phyloP scores from a whole-genome alignment of 2,113 vertebrate species.

The Pristiophorus japonicus region DNA sequence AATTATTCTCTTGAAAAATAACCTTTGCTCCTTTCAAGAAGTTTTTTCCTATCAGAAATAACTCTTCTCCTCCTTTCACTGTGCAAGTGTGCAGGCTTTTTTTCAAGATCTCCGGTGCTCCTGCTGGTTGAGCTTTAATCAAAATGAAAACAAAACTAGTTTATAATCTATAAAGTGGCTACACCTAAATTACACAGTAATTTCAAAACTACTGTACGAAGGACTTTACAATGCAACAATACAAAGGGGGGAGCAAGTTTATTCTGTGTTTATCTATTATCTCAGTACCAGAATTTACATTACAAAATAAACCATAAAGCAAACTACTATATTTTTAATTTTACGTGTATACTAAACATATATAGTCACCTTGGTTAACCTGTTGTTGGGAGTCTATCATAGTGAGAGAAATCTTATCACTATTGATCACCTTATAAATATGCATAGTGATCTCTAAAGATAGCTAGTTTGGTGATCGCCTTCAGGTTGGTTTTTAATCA shows the following conservation, averaged over 20 bases:
- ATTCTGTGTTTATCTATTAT: not conserved
- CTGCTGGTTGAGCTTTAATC: constrained; percentile 84
- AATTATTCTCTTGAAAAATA: constrained; percentile 88
- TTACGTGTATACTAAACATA: not conserved
- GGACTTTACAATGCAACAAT: not conserved
- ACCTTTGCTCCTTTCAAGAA: constrained; percentile 98
- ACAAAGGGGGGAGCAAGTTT: not conserved
- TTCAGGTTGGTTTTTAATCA: not conserved
- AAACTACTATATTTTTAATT: not conserved
- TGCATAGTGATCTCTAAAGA: not conserved
- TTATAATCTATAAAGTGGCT: not conserved
- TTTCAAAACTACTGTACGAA: not conserved
- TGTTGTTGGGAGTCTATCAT: not conserved
- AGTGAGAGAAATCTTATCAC: not conserved
- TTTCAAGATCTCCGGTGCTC: constrained; percentile 93
- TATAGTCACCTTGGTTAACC: not conserved
- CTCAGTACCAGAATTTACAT: not conserved
- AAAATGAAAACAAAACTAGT: not conserved
- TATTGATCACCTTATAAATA: not conserved
- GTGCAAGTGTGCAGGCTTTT: constrained; percentile 92
- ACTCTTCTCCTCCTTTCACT: constrained; percentile 85
- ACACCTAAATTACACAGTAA: not conserved
- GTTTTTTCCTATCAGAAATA: constrained; percentile 98
- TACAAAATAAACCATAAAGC: not conserved
- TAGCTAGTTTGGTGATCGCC: not conserved